Evolutionary conservation across 2,888 invertebrate genomes (phyloP), one percentile per base, ranked within the genome.

Genomic region (Drosophila niveifrons): DNA sequence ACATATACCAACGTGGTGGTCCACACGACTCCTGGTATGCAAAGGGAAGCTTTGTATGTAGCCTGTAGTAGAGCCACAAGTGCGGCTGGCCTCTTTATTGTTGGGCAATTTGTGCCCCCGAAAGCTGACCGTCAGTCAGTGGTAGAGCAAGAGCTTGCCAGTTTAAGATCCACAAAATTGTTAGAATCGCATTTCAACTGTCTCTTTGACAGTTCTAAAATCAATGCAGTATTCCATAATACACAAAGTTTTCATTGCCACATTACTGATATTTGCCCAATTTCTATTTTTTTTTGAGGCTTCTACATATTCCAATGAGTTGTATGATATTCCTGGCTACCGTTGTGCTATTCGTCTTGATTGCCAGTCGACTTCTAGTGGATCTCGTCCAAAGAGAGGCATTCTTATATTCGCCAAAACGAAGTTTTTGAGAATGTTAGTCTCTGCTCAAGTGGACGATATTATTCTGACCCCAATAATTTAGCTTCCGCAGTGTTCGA

Each of bases 401-500:
- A 31, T 50, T 50, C 2, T 50, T 10, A 15, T 50, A 9, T 50
- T 31, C 2, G 17, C 7, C 2, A 50, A 17, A 50, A 11, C 7
- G 11, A 31, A 17, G 9, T 50, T 31, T 31, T 29, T 17, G 15
- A 29, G n/a, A 13, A 13, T 39, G 13, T 39, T 13, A 39, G 39
- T 39, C 13, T 39, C 39, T 39, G 39, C 13, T 13, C 13, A 39
- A 39, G 39, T 4, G 13, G 39, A 7, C 39, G 39, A 13, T 13
- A 7, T 39, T 13, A 39, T n/a, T 7, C 6, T 1, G 13, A 39
- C 9, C 1, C 39, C n/a, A 39, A 39, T 39, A 34, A 17, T 13
- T 50, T 50, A 31, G 17, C 17, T 34, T 53, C 41, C 2, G 23
- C 41, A 15, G 53, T 41, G 3, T 43, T 53, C 28, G 29, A 43